phyloP scores from a whole-genome alignment of 2,113 vertebrate genomes.

The Bubo scandiacus region DNA sequence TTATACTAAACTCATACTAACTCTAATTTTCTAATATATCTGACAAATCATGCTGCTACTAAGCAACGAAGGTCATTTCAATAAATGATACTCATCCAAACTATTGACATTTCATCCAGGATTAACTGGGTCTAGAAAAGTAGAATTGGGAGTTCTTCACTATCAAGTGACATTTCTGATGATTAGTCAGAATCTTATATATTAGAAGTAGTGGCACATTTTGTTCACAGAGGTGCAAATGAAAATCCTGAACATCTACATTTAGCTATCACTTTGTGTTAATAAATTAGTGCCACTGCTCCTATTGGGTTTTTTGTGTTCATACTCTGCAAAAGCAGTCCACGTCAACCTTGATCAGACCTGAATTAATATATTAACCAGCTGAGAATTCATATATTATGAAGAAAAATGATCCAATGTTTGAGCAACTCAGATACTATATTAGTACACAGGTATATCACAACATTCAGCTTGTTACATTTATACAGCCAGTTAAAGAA shows the following conservation, averaged over 20 bases:
- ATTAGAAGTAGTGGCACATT: background rate
- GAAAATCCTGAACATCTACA: background rate
- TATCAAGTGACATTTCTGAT: background rate
- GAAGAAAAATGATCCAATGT: background rate
- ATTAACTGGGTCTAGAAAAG: background rate
- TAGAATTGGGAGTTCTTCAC: background rate
- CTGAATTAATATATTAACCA: background rate
- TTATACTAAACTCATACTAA: conserved; percentile 65
- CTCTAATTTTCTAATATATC: conserved; percentile 62
- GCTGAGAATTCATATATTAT: background rate
- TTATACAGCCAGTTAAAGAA: background rate
- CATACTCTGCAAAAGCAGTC: background rate
- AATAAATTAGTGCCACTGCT: background rate
- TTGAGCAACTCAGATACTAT: background rate
- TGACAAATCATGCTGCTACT: conserved; percentile 65
- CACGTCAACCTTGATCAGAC: background rate
- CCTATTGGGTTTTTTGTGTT: background rate
- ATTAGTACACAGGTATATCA: background rate
- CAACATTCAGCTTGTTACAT: background rate
- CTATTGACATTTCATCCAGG: conserved; percentile 13
- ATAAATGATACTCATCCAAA: conserved; percentile 52
- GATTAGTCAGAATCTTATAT: background rate
- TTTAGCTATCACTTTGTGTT: background rate
- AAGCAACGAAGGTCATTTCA: conserved; percentile 63
- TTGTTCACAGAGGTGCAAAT: background rate